Percentiles rank a stretch among this genome's conserved stretches.
Conservation (phyloP, 2,113 vertebrate species). For the Myanophis thanlyinensis region DNA sequence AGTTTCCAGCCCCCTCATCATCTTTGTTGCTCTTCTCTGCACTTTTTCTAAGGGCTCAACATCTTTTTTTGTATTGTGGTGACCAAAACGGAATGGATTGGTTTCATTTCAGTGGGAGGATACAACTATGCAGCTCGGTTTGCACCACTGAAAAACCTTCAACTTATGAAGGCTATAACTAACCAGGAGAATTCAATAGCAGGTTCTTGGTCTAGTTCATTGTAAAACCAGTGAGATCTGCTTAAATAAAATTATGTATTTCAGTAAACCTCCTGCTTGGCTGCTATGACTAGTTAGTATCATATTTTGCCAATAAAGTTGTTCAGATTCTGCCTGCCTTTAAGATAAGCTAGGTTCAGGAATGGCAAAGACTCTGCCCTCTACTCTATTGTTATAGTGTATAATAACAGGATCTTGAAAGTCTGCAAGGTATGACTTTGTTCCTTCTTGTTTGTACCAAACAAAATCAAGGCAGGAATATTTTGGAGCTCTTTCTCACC, state of each 20-base stretch:
- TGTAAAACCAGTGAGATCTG: background rate
- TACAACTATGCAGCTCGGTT: background rate
- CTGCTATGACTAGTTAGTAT: background rate
- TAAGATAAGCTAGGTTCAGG: background rate
- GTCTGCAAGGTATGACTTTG: background rate
- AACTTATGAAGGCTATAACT: background rate
- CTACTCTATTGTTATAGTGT: background rate
- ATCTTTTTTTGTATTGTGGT: background rate
- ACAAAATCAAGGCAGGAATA: background rate
- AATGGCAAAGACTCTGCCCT: background rate
- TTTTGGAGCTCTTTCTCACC: background rate
- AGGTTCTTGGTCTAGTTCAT: background rate
- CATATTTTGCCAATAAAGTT: background rate
- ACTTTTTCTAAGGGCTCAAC: background rate
- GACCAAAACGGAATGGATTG: background rate
- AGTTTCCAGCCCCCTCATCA: background rate
- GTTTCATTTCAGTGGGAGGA: background rate
- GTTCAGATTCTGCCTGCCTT: background rate
- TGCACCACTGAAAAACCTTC: background rate
- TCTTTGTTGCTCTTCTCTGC: background rate
- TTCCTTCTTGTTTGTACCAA: background rate
- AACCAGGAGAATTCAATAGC: background rate
- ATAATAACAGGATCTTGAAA: background rate
- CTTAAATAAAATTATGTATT: slow-evolving; percentile 45
- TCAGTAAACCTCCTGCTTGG: background rate